Base-by-base conservation (phyloP, 1,140 invertebrate species). In the Ooceraea biroi region DNA sequence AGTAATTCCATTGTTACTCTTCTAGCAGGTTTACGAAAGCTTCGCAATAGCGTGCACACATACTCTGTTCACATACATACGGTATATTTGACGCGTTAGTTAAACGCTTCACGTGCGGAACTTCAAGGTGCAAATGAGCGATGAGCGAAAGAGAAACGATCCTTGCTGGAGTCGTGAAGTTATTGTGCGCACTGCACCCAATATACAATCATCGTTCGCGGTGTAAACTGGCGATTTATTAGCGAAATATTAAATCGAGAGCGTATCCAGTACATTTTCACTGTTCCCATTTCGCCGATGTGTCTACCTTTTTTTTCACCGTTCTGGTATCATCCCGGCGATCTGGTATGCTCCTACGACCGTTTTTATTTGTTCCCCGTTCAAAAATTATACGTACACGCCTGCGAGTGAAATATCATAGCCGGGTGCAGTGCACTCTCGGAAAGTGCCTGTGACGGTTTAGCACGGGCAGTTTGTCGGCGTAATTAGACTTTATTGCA, bases 401-500 rank as follows among this genome's bases (percentile, higher is more conserved):
- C 74, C 82, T 84, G 82, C 82, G 57, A 84, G 58, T 84, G 82
- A 84, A 84, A 84, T 84, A 78, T 78, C 73, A 65, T 84, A 78
- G 82, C 82, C 44, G 12, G n/a, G 22, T 36, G 46, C 65, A 68
- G 50, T 57, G 74, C 52, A 68, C 61, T 83, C 73, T 30, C 57
- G 60, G 73, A 84, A 78, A 84, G 63, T 84, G 63, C 50, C 74
- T 68, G 73, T 78, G 82, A 84, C 74, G 74, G 63, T 78, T 84
- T 78, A 68, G 73, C 73, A 84, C 50, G 52, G 50, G 82, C 52
- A 84, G 82, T 84, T 84, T 84, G 50, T 52, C 61, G 73, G 60
- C 61, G 52, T 84, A 84, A 84, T 84, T 84, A 84, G 74, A 84
- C 82, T 84, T 78, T 84, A 84, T 84, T 84, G 61, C 74, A 69